Evolutionary conservation across 2,888 invertebrate species (phyloP).

Genomic region (Drosophila nr. perissopoda): DNA sequence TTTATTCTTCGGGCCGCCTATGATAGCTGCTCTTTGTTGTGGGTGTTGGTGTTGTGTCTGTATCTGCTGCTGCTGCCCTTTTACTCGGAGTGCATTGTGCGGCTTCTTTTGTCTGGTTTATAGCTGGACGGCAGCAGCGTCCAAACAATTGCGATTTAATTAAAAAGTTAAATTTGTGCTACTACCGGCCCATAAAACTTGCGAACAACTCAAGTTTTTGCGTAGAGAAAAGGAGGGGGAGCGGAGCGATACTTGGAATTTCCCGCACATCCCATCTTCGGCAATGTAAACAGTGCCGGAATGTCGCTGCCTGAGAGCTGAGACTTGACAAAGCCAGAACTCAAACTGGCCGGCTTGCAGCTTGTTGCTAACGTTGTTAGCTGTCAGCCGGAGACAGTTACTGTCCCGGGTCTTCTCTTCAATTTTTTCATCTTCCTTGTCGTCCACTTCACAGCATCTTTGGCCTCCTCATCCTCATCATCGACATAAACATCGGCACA

Average conservation of each 20-base stretch:
- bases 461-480: conserved; percentile 26
- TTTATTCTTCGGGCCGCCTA: not conserved
- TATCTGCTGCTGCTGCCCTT: conserved; percentile 6
- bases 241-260: conserved; percentile 1
- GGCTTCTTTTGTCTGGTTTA: conserved; percentile 46
- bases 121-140: conserved; percentile 43
- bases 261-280: conserved; percentile 15
- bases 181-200: conserved; percentile 60
- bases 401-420: conserved; percentile 13
- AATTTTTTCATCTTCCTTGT: not conserved
- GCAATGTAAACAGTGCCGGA: conserved; percentile 26
- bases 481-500: conserved; percentile 32
- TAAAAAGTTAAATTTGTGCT: conserved; percentile 74
- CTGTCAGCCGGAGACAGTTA: conserved; percentile 38
- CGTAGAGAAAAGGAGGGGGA: no score
- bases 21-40: not conserved
- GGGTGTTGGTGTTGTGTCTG: conserved; percentile 4
- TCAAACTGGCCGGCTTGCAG: conserved; percentile 20
- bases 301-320: conserved; percentile 15
- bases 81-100: conserved; percentile 44
- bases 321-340: conserved; percentile 23
- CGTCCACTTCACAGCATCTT: conserved; percentile 17
- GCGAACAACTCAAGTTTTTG: conserved; percentile 23
- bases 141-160: conserved; percentile 74
- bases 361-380: conserved; percentile 54